A percentile compares a stretch with the other conserved stretches of the same genome.
These are phyloP conservation scores for Neolamprologus toae DNA, from an alignment of 2,113 vertebrate genomes.

Conservation along the genomic window DNA sequence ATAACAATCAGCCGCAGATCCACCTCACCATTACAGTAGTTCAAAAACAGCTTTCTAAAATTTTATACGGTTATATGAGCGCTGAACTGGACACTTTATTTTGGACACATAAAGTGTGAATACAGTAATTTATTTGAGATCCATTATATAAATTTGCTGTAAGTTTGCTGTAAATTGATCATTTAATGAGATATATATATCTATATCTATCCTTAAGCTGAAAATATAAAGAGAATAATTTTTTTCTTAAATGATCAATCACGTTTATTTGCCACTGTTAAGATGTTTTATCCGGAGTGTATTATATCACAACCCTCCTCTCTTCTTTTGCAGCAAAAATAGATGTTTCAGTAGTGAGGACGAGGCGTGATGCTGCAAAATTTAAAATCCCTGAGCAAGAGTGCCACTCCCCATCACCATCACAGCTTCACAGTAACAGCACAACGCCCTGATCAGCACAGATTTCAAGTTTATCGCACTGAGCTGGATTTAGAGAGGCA, in stretches of 20 bases:
- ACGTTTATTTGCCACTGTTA: neutral
- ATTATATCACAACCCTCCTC: neutral
- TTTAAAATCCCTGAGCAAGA: neutral
- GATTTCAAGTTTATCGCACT: neutral
- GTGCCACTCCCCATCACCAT: neutral
- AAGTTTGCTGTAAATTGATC: neutral
- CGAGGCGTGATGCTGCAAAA: constrained; percentile 37
- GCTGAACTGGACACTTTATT: neutral
- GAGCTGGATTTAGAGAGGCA: neutral
- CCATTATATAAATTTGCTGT: neutral
- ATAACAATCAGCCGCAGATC: neutral
- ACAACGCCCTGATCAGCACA: neutral
- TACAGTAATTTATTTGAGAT: neutral
- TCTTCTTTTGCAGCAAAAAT: constrained; percentile 14
- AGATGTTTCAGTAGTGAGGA: neutral
- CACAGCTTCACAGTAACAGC: neutral
- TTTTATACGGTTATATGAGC: neutral
- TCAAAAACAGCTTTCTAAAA: neutral
- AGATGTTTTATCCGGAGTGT: neutral
- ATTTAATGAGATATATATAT: neutral
- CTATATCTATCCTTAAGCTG: no score
- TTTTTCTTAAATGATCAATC: neutral
- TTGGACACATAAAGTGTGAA: neutral
- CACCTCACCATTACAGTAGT: neutral
- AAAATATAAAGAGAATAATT: neutral